Percentiles rank a stretch among this genome's conserved stretches.
These are phyloP conservation scores for Pitangus sulphuratus DNA, from an alignment of 2,797 vertebrate species.

Conservation along the genomic window DNA sequence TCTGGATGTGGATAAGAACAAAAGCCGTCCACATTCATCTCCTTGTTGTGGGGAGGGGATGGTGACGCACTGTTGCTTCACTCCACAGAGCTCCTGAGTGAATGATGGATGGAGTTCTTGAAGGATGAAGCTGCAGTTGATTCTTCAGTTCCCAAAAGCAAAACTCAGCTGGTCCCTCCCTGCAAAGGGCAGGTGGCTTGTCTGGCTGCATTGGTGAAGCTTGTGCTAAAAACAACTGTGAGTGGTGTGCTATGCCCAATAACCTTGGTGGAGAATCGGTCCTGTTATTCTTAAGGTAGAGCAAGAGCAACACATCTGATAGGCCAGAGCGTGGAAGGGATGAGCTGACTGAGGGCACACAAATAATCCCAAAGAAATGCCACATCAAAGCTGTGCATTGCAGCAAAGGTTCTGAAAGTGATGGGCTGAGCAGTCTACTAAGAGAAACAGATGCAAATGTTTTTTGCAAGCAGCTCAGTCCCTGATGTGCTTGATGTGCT, in stretches of 20 bases:
- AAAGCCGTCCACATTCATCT: not conserved
- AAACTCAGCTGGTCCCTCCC: not conserved
- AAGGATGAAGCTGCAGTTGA: not conserved
- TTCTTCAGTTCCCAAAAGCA: not conserved
- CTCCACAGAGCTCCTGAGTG: not conserved
- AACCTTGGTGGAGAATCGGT: accelerated
- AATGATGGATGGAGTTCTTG: not conserved
- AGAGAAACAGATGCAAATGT: not conserved
- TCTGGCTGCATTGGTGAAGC: not conserved
- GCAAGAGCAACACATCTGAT: not conserved
- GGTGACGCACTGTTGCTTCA: not conserved
- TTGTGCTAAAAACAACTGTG: not conserved
- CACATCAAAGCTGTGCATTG: not conserved
- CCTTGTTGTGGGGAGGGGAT: not conserved
- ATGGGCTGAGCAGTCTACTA: not conserved
- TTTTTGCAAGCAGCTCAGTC: not conserved
- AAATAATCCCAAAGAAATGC: not conserved
- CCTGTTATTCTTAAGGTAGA: not conserved
- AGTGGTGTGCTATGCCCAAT: not conserved
- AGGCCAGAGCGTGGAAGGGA: not conserved
- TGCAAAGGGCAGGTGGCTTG: not conserved
- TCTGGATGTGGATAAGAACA: conserved; percentile 21
- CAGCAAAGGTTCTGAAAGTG: not conserved
- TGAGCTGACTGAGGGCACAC: not conserved
- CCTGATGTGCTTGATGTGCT: not conserved